Conservation (phyloP, 2,888 invertebrate species). For the Tetanocera ferruginea region DNA sequence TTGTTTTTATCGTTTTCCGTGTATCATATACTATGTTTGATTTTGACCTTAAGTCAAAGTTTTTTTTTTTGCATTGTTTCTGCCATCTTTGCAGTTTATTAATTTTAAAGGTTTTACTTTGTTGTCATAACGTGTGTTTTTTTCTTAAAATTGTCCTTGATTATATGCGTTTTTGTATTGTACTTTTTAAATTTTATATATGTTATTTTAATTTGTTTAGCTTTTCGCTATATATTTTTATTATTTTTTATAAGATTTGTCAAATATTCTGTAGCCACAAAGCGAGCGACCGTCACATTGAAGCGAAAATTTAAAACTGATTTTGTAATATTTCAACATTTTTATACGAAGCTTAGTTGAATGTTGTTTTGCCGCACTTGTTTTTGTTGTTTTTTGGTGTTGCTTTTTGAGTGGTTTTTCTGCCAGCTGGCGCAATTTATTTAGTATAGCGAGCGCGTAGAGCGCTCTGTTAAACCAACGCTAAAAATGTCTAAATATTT, state of each 20-base stretch:
- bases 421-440: no score
- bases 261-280: background rate
- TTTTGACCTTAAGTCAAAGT: constrained; percentile 56
- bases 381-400: background rate
- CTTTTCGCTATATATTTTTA: constrained; percentile 41
- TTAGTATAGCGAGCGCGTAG: no score
- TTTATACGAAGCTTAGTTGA: background rate
- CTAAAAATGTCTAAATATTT: no score
- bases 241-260: background rate
- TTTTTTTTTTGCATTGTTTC: constrained; percentile 33
- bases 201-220: constrained; percentile 38
- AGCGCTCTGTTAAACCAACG: no score
- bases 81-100: background rate
- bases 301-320: constrained; percentile 36
- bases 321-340: constrained; percentile 28
- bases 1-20: constrained; percentile 52
- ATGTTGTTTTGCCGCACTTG: background rate
- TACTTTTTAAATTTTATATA: constrained; percentile 45
- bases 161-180: background rate
- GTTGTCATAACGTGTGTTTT: background rate
- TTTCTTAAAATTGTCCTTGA: background rate
- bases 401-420: background rate
- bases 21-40: constrained; percentile 29
- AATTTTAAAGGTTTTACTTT: background rate
- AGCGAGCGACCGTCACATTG: constrained; percentile 6